These are phyloP conservation scores for Porites divaricata DNA, from an alignment of 92 coral and sea anemone genomes.

Conservation along the genomic window DNA sequence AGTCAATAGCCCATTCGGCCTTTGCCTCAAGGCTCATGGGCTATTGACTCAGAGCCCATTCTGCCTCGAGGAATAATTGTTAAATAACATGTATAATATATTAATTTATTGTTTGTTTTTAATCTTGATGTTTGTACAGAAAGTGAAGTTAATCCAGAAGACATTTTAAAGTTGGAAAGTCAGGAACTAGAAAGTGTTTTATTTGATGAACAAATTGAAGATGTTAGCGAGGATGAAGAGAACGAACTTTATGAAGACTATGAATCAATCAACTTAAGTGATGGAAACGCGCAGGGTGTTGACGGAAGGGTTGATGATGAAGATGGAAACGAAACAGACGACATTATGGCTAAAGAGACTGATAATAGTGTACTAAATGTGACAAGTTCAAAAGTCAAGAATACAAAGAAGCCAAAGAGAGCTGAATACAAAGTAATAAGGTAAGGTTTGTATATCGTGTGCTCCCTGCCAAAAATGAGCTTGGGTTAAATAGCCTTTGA, in stretches of 20 bases:
- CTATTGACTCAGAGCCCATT: too few species aligned
- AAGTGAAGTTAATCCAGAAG: slow-evolving; percentile 40
- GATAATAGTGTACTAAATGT: neutral
- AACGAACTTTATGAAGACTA: slow-evolving; percentile 29
- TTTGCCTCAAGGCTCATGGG: too few species aligned
- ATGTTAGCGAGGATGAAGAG: slow-evolving; percentile 33
- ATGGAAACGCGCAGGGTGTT: slow-evolving; percentile 1
- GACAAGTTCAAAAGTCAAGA: slow-evolving; percentile 17
- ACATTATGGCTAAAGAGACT: neutral
- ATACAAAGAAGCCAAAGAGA: slow-evolving; percentile 76
- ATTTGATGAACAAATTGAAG: slow-evolving; percentile 1
- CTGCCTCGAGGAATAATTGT: too few species aligned
- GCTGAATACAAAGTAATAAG: slow-evolving; percentile 93
- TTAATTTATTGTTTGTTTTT: neutral
- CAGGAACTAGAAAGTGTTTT: slow-evolving; percentile 2
- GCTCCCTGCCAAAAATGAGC: too few species aligned
- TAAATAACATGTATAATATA: too few species aligned
- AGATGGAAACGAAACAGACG: slow-evolving; percentile 1
- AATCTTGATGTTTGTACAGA: neutral
- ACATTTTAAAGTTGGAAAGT: slow-evolving; percentile 33
- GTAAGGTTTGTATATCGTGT: slow-evolving; percentile 18
- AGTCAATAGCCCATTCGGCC: too few species aligned
- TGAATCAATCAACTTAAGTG: neutral
- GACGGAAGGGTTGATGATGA: neutral
- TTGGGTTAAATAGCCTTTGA: too few species aligned